A percentile compares a stretch with the other conserved stretches of the same genome.
phyloP scores from a whole-genome alignment of 2,797 vertebrate species.

The Falco cherrug region DNA sequence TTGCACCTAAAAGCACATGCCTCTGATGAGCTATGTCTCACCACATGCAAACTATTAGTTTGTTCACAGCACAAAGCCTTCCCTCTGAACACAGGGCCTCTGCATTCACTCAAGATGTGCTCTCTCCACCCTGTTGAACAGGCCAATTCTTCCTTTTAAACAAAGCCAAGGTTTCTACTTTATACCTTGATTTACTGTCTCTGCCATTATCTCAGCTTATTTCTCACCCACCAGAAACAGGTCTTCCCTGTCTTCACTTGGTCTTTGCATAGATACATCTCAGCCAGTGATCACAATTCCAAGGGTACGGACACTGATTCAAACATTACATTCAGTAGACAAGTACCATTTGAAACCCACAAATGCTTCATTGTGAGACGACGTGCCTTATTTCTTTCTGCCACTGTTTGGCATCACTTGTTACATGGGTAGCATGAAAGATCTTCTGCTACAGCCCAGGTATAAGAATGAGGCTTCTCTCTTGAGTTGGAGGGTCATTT shows the following conservation, averaged over 20 bases:
- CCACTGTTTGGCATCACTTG: background rate
- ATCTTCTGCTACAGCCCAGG: background rate
- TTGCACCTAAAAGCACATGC: fast-evolving
- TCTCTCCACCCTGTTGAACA: fast-evolving
- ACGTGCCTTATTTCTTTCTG: background rate
- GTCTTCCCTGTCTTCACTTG: background rate
- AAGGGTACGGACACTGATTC: background rate
- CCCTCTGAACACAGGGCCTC: background rate
- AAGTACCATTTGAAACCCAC: background rate
- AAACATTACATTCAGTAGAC: background rate
- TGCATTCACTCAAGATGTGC: background rate
- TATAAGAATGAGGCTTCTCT: background rate
- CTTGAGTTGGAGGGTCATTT: background rate
- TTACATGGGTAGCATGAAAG: background rate
- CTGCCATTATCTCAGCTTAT: background rate
- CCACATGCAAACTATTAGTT: fast-evolving
- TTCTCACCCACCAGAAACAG: background rate
- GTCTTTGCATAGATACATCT: background rate
- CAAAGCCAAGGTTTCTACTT: background rate
- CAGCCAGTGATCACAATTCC: background rate
- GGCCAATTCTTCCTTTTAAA: background rate
- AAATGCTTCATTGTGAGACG: background rate
- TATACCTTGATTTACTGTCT: fast-evolving
- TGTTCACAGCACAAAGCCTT: background rate
- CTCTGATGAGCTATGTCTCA: fast-evolving